These are phyloP conservation scores for Chrysomela aeneicollis DNA, from an alignment of 2,888 invertebrate species.

Conservation along the genomic window DNA sequence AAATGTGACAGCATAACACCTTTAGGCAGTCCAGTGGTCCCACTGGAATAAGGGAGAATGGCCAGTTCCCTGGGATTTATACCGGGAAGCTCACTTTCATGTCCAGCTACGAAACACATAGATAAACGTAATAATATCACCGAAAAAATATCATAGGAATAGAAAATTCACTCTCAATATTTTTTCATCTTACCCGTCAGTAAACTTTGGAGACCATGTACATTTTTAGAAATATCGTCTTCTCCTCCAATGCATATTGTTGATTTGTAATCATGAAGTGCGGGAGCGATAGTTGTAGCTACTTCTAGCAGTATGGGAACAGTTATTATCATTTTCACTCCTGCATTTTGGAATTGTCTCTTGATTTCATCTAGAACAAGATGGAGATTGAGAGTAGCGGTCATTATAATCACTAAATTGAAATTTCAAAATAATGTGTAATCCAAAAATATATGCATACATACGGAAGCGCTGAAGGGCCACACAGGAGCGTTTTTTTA, in stretches of 20 bases:
- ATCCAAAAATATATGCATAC: too few species aligned
- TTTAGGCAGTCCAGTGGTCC: constrained; percentile 85
- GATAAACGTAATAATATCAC: too few species aligned
- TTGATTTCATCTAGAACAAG: constrained; percentile 68
- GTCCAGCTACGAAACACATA: constrained; percentile 48
- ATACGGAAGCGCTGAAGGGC: too few species aligned
- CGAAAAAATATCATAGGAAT: too few species aligned
- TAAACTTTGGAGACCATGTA: constrained; percentile 58
- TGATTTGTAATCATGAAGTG: constrained; percentile 66
- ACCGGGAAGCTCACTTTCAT: constrained; percentile 60
- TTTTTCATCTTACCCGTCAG: constrained; percentile 44
- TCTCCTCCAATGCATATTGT: constrained; percentile 73
- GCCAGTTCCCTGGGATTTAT: constrained; percentile 65
- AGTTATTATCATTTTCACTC: constrained; percentile 71
- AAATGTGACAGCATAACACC: constrained; percentile 78
- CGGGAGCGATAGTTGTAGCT: constrained; percentile 65
- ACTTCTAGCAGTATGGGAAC: constrained; percentile 71
- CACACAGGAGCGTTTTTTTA: too few species aligned
- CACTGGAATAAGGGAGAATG: constrained; percentile 72
- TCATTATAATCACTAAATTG: too few species aligned
- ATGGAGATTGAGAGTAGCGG: neutral
- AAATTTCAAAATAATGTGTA: too few species aligned
- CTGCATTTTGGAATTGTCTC: constrained; percentile 70
- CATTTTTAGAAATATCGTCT: constrained; percentile 61
- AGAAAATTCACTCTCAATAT: too few species aligned